A percentile compares a stretch with the other conserved stretches of the same genome.
phyloP scores from a whole-genome alignment of 2,888 invertebrate species.

The Pristionchus maxplancki region DNA sequence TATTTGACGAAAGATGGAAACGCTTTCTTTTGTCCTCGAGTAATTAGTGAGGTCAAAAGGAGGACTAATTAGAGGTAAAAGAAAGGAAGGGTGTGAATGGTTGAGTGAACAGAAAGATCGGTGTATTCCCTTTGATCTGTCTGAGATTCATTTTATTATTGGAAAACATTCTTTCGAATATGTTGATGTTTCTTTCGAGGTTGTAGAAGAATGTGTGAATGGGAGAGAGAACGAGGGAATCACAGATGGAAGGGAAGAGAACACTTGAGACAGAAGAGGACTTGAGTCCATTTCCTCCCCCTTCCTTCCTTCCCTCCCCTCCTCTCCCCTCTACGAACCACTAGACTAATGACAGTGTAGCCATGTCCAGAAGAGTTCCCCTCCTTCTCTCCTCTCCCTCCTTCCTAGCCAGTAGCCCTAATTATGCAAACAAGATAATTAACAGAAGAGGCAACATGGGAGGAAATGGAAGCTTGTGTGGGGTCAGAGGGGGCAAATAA shows the following conservation, averaged over 20 bases:
- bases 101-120: background rate
- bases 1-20: background rate
- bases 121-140: background rate
- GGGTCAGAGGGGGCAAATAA: background rate
- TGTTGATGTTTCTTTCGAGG: background rate
- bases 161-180: background rate
- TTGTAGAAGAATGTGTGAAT: background rate
- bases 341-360: conserved; percentile 47
- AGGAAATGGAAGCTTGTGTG: background rate
- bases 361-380: conserved; percentile 38
- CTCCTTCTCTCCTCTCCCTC: background rate
- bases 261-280: conserved; percentile 25
- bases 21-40: background rate
- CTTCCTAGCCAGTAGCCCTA: conserved; percentile 7
- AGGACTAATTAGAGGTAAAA: background rate
- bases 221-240: background rate
- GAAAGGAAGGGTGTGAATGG: background rate
- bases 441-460: conserved; percentile 3
- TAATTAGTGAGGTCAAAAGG: conserved; percentile 8
- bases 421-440: conserved; percentile 49
- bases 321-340: background rate
- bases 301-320: background rate
- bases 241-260: conserved; percentile 40
- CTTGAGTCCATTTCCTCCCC: conserved; percentile 36
- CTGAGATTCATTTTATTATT: background rate